Conservation (phyloP, 1,140 invertebrate species). For the Drosophila ercepeae region DNA sequence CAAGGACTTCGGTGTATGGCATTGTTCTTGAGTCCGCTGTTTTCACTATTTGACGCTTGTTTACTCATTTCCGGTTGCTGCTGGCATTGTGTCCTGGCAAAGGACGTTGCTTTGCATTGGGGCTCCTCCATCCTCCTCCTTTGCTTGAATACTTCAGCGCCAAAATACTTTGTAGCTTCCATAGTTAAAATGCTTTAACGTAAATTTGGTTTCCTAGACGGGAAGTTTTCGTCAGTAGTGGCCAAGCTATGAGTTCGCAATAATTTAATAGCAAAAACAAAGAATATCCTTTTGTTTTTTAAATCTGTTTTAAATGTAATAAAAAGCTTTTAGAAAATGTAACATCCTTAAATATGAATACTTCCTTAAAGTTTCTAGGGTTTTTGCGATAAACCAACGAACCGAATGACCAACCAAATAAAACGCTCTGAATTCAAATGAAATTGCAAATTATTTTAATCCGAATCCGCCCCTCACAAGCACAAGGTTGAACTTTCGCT, state of each 20-base stretch:
- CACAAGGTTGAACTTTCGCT: slow-evolving; percentile 58
- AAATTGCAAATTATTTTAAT: slow-evolving; percentile 19
- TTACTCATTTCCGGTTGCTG: slow-evolving; percentile 78
- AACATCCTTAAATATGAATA: slow-evolving; percentile 24
- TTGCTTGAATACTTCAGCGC: neutral
- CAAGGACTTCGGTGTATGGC: slow-evolving; percentile 38
- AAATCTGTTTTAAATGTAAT: too few relatives aligned
- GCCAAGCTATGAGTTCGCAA: neutral
- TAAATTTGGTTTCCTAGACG: neutral
- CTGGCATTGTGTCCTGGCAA: slow-evolving; percentile 48
- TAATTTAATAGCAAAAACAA: neutral
- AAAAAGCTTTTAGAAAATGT: too few relatives aligned
- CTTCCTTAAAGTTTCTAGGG: neutral
- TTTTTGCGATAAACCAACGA: neutral
- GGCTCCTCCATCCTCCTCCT: slow-evolving; percentile 4
- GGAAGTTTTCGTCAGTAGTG: neutral
- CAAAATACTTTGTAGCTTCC: slow-evolving; percentile 33
- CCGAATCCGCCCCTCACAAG: slow-evolving; percentile 7
- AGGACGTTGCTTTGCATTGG: slow-evolving; percentile 40
- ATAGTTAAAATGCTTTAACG: slow-evolving; percentile 40
- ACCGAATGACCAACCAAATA: slow-evolving; percentile 1
- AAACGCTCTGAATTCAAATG: slow-evolving; percentile 15
- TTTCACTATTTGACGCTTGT: slow-evolving; percentile 82
- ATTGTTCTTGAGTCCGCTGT: slow-evolving; percentile 54
- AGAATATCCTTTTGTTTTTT: neutral